These are phyloP conservation scores for Toxotes chatareus DNA, from an alignment of 2,113 vertebrate species.

Conservation along the genomic window DNA sequence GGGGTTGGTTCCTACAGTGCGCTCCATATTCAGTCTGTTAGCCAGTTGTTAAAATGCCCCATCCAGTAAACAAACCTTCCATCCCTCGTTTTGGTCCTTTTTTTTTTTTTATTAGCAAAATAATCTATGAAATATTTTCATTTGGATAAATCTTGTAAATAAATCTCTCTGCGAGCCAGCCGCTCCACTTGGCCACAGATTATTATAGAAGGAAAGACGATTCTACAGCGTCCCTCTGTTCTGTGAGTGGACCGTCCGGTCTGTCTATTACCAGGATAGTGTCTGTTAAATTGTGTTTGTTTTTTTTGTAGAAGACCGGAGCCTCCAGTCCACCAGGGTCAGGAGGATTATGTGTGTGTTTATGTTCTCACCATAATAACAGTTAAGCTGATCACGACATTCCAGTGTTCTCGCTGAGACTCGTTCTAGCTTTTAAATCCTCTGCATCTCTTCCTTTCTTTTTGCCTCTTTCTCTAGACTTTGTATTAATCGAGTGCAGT, in stretches of 20 bases:
- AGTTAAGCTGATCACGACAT: slow-evolving; percentile 29
- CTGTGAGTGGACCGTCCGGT: not conserved
- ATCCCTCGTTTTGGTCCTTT: not conserved
- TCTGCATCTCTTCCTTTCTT: slow-evolving; percentile 25
- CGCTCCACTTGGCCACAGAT: not conserved
- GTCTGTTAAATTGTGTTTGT: not conserved
- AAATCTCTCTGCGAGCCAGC: not conserved
- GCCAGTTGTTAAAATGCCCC: not conserved
- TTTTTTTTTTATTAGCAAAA: not conserved
- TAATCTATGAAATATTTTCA: not conserved
- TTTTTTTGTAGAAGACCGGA: not conserved
- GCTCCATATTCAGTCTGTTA: not conserved
- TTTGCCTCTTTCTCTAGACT: slow-evolving; percentile 34
- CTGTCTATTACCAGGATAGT: not conserved
- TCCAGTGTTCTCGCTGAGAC: slow-evolving; percentile 34
- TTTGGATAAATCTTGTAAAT: not conserved
- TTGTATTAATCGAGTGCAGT: slow-evolving; percentile 31
- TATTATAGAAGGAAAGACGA: not conserved
- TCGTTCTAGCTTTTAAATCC: slow-evolving; percentile 17
- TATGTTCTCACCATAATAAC: slow-evolving; percentile 49
- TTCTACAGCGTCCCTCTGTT: not conserved
- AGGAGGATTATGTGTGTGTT: slow-evolving; percentile 38
- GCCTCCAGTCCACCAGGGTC: not conserved
- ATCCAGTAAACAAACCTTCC: not conserved
- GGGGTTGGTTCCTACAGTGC: not conserved